Base-by-base conservation (phyloP, 2,888 invertebrate genomes). In the Azorinus chamasolen region DNA sequence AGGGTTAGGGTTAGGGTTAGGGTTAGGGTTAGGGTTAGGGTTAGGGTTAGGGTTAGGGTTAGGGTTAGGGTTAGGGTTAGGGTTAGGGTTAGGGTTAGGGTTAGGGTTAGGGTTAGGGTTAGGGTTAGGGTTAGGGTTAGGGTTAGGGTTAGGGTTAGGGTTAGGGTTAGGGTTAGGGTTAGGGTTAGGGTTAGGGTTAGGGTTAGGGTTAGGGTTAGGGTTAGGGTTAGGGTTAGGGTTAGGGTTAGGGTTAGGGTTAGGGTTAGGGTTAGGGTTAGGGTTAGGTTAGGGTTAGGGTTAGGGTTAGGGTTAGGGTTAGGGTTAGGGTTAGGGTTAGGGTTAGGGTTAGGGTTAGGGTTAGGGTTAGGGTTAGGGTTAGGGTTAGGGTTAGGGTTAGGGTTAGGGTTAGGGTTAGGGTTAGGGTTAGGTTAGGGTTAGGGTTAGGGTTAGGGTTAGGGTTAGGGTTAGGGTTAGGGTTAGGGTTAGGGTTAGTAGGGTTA, bases 361-460 rank as follows among this genome's bases (percentile, higher is more conserved):
- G n/a, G n/a, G n/a, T n/a, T n/a, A n/a, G 41, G 55, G 64, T 64
- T 48, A 51, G 63, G 73, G 74, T 74, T 74, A 68, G 66, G 73
- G 73, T 68, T 74, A 69, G 69, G 74, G 74, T 74, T 74, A 69
- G 69, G 74, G 68, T 68, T 69, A 63, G 68, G 69, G 68, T 74
- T 69, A 64, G 69, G 73, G 65, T 65, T 58, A 54, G 64, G 69
- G 64, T 64, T 70, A 54, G 64, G 69, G 64, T 64, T 69, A 76
- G 82, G 85, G 83, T 79, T n/a, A n/a, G n/a, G n/a, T n/a, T n/a
- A n/a, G n/a, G n/a, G n/a, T n/a, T n/a, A n/a, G n/a, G n/a, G n/a
- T 83, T 73, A 79, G 81, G 84, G 79, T 84, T 72, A 81, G 84
- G 84, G 79, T 81, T 72, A 80, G 76, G 75, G 78, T 53, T 71